Evolutionary conservation across 92 coral and sea anemone species (phyloP).

Genomic region (Porites lobata): DNA sequence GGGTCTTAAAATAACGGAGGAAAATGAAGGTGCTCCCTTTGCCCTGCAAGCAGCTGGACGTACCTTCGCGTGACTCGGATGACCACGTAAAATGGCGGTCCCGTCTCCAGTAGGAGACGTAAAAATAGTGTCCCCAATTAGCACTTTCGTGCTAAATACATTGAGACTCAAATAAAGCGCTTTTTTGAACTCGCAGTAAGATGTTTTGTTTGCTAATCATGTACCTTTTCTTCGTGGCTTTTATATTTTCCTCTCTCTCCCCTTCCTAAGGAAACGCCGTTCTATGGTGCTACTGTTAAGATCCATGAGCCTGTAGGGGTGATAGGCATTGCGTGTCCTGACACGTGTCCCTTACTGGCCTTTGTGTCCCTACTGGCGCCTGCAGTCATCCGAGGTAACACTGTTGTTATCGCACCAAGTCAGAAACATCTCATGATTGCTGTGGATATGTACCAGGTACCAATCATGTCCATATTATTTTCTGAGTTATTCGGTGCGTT

Average conservation of each 20-base stretch:
- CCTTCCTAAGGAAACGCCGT: conserved; percentile 83
- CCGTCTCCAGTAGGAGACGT: too few relatives aligned
- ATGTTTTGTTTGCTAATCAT: neutral
- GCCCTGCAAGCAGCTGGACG: too few relatives aligned
- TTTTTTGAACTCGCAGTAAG: too few relatives aligned
- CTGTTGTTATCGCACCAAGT: conserved; percentile 93
- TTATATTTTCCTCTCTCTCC: neutral
- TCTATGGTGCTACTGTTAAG: conserved; percentile 96
- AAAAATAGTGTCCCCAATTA: too few relatives aligned
- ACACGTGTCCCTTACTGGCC: conserved; percentile 88
- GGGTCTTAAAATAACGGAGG: too few relatives aligned
- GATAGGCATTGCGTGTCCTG: conserved; percentile 94
- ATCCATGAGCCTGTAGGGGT: conserved; percentile 98
- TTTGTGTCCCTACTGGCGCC: conserved; percentile 94
- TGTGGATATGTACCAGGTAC: conserved; percentile 96
- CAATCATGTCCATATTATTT: neutral
- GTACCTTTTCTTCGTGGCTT: neutral
- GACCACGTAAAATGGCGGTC: too few relatives aligned
- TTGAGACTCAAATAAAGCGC: too few relatives aligned
- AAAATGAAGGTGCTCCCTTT: too few relatives aligned
- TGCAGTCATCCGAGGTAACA: conserved; percentile 94
- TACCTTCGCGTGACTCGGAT: too few relatives aligned
- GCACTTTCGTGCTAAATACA: too few relatives aligned
- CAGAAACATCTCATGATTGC: conserved; percentile 92
- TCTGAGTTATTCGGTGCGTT: too few relatives aligned